Evolutionary conservation across 2,888 invertebrate species (phyloP).

Genomic region (Eristalinus aeneus): DNA sequence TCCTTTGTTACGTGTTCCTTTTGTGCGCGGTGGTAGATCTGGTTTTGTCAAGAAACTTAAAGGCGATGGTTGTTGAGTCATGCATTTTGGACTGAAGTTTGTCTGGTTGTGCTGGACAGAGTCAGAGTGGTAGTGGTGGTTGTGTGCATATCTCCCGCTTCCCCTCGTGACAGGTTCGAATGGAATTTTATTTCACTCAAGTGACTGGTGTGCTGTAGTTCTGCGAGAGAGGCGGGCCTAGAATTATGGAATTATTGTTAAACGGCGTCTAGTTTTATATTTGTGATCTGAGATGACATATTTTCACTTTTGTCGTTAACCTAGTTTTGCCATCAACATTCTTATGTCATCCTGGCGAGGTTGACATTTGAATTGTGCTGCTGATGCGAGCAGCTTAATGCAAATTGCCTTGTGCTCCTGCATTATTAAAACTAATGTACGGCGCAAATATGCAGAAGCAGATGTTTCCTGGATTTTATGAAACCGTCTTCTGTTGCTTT

Average conservation of each 20-base stretch:
- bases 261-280: not conserved
- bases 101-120: not conserved
- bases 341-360: not conserved
- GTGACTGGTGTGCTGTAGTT: not conserved
- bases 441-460: not conserved
- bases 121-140: not conserved
- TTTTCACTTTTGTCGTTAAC: slow-evolving; percentile 37
- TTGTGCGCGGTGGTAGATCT: slow-evolving; percentile 4
- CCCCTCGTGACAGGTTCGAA: slow-evolving; percentile 40
- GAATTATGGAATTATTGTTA: slow-evolving; percentile 17
- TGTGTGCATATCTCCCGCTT: not conserved
- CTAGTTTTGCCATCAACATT: not conserved
- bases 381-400: not conserved
- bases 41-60: slow-evolving; percentile 30
- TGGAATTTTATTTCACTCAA: slow-evolving; percentile 23
- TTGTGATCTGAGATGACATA: not conserved
- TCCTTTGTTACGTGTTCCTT: not conserved
- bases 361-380: not conserved
- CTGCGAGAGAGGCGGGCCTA: not conserved
- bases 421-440: not conserved
- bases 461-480: not conserved
- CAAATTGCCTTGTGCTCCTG: not conserved
- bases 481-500: not conserved
- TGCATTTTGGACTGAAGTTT: not conserved
- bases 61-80: slow-evolving; percentile 42